Conservation (phyloP, 2,797 vertebrate species). For the Lates japonicus region DNA sequence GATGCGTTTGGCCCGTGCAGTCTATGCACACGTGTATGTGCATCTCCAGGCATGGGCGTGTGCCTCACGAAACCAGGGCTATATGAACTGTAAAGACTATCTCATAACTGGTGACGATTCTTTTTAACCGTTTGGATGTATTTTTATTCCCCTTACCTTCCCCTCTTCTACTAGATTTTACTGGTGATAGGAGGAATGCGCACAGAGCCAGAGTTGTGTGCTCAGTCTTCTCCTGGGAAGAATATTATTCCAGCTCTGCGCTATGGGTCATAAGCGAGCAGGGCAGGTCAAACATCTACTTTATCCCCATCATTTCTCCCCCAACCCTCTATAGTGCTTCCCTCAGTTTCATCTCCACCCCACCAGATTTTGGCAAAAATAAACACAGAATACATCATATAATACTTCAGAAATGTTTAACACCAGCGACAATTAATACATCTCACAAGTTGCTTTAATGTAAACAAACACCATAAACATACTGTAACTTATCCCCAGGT, state of each 20-base stretch:
- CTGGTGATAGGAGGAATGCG: constrained; percentile 51
- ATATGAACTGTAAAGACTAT: constrained; percentile 3
- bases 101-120: constrained; percentile 13
- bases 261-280: constrained; percentile 68
- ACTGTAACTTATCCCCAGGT: background rate
- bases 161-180: constrained; percentile 57
- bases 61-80: constrained; percentile 20
- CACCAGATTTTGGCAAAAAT: constrained; percentile 46
- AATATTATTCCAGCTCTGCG: constrained; percentile 75
- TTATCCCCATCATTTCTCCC: constrained; percentile 62
- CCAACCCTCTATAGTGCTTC: constrained; percentile 41
- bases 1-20: constrained; percentile 41
- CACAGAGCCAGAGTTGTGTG: constrained; percentile 63
- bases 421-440: constrained; percentile 6
- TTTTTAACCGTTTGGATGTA: constrained; percentile 59
- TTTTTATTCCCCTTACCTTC: constrained; percentile 39
- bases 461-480: background rate
- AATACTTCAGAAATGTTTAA: constrained; percentile 21
- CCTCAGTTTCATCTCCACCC: constrained; percentile 61
- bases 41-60: constrained; percentile 30
- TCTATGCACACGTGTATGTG: background rate
- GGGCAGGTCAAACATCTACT: constrained; percentile 75
- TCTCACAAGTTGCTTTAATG: background rate
- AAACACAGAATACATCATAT: constrained; percentile 35
- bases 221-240: constrained; percentile 73